Conservation (phyloP, 2,797 vertebrate genomes). For the Megalops cyprinoides region DNA sequence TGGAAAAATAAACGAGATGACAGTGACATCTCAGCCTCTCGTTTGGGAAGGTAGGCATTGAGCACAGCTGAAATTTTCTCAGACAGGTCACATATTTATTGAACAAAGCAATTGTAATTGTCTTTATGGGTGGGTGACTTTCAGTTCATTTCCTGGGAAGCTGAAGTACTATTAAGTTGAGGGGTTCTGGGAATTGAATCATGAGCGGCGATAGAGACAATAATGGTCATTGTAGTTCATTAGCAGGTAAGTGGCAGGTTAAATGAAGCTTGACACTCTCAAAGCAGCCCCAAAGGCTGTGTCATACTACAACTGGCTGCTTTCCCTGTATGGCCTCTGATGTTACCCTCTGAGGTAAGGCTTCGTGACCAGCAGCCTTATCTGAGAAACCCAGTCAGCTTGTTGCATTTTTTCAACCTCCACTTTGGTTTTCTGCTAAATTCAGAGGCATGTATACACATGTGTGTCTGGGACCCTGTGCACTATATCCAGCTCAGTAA, state of each 20-base stretch:
- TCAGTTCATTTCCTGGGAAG: conserved; percentile 1
- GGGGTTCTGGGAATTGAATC: background rate
- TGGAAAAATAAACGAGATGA: background rate
- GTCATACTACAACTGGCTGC: background rate
- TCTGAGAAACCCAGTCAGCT: background rate
- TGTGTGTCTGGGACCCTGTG: background rate
- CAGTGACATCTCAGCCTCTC: background rate
- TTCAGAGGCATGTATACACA: background rate
- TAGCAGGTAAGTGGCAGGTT: conserved; percentile 1
- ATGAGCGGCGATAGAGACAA: background rate
- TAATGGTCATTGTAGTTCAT: conserved; percentile 25
- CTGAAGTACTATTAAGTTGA: background rate
- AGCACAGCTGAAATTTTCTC: background rate
- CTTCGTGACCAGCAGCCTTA: background rate
- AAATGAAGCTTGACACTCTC: background rate
- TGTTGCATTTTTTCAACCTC: background rate
- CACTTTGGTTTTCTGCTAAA: background rate
- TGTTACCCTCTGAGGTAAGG: background rate
- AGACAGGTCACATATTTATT: background rate
- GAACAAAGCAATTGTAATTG: background rate
- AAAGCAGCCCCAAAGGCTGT: background rate
- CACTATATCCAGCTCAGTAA: background rate
- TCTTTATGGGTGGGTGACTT: background rate
- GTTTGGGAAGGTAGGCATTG: background rate
- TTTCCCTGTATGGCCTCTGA: background rate